phyloP scores from a whole-genome alignment of 2,113 vertebrate species.

The Seriola rivoliana region DNA sequence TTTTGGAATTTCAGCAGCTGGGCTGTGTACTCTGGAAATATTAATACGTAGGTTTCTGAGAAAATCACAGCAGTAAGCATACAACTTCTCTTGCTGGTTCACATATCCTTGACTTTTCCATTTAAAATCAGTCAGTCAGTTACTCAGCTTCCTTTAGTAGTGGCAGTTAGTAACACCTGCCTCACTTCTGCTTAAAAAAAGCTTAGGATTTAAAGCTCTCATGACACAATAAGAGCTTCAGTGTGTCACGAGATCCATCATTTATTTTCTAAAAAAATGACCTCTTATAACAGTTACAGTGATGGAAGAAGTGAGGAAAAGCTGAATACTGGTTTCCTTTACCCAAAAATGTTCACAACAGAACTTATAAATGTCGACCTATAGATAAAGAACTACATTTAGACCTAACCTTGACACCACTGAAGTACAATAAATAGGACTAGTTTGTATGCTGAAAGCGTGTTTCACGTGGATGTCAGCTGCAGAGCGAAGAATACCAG shows the following conservation, averaged over 20 bases:
- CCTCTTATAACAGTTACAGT: not conserved
- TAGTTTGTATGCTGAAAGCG: not conserved
- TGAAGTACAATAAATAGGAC: not conserved
- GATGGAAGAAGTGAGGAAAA: not conserved
- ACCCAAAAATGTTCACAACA: not conserved
- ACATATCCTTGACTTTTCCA: constrained; percentile 11
- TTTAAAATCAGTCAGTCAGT: not conserved
- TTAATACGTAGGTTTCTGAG: not conserved
- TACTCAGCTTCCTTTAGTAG: not conserved
- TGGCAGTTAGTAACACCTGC: constrained; percentile 4
- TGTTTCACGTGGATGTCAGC: constrained; percentile 6
- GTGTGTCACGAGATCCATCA: not conserved
- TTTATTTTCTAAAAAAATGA: not conserved
- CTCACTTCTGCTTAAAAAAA: not conserved
- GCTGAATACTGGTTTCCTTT: not conserved
- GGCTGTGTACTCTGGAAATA: not conserved
- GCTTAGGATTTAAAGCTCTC: not conserved
- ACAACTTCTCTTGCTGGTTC: not conserved
- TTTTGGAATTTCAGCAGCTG: constrained; percentile 15
- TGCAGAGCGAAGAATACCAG: not conserved
- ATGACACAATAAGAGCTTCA: not conserved
- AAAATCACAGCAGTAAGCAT: not conserved
- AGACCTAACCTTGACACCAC: not conserved
- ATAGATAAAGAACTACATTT: not conserved
- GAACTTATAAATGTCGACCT: not conserved